Percentiles rank a stretch among this genome's conserved stretches.
Evolutionary conservation across 2,888 invertebrate species (phyloP).

Genomic region (Anagyrus pseudococci): DNA sequence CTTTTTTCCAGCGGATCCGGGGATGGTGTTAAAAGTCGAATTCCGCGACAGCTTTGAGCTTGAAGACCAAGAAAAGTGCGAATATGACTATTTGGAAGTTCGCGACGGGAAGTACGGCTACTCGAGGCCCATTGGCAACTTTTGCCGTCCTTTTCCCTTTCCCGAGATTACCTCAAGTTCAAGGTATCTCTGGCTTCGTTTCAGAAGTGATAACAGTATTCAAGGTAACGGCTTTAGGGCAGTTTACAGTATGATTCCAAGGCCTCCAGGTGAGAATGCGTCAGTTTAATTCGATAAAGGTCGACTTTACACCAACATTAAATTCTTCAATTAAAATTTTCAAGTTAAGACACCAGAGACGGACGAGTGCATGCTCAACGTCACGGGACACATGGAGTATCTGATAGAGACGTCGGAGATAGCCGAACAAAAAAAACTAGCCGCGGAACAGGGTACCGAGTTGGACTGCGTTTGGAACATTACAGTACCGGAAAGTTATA

Average conservation of each 20-base stretch:
- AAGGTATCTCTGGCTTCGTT: conserved; percentile 77
- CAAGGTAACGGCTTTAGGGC: conserved; percentile 81
- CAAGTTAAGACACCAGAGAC: conserved; percentile 61
- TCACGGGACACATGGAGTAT: conserved; percentile 62
- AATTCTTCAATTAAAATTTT: conserved; percentile 26
- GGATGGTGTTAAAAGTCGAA: conserved; percentile 75
- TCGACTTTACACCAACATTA: too few species aligned
- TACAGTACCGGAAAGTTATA: conserved; percentile 69
- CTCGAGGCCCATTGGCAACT: conserved; percentile 71
- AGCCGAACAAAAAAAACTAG: conserved; percentile 64
- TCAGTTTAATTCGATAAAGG: too few species aligned
- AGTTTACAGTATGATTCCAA: conserved; percentile 72
- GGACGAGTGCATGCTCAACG: conserved; percentile 68
- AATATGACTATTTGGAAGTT: conserved; percentile 82
- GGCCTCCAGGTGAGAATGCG: conserved; percentile 50
- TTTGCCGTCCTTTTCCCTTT: conserved; percentile 77
- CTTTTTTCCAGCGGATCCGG: conserved; percentile 68
- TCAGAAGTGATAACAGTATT: conserved; percentile 82
- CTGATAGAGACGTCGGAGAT: conserved; percentile 68
- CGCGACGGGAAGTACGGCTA: conserved; percentile 83
- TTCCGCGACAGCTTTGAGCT: conserved; percentile 82
- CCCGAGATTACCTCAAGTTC: conserved; percentile 76
- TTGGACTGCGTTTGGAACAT: conserved; percentile 81
- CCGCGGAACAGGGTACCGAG: conserved; percentile 66
- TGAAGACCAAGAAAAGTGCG: conserved; percentile 72